Conservation (phyloP, 2,113 vertebrate genomes). For the Cryptoleucopteryx plumbea region DNA sequence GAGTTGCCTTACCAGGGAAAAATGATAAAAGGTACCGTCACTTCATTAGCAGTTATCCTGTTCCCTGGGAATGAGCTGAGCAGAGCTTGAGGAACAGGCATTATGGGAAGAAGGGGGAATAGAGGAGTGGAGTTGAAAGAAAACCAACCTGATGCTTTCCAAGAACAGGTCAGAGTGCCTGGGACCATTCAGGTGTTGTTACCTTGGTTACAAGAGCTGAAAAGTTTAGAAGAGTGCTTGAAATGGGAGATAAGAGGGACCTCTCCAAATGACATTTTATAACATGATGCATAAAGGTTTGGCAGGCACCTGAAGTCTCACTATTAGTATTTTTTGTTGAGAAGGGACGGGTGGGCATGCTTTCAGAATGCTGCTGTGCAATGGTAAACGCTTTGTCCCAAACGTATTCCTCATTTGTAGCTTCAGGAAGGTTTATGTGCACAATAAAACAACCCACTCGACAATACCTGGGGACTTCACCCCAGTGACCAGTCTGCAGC, state of each 20-base stretch:
- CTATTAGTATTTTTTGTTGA: background rate
- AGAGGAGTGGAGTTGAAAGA: background rate
- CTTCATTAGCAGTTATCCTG: background rate
- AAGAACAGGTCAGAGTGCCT: background rate
- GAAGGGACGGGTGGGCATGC: background rate
- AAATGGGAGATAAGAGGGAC: background rate
- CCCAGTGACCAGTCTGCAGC: background rate
- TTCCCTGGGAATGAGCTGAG: background rate
- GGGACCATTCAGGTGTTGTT: background rate
- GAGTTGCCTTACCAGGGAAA: background rate
- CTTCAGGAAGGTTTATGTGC: background rate
- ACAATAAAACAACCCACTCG: background rate
- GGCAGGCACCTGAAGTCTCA: background rate
- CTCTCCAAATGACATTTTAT: background rate
- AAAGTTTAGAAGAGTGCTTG: background rate
- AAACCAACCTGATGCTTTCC: background rate
- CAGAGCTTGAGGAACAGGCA: background rate
- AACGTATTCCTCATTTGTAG: background rate
- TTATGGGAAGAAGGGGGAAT: background rate
- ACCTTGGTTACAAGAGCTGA: background rate
- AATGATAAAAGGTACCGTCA: background rate
- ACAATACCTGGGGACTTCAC: background rate
- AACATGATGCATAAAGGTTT: background rate
- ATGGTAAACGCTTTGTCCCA: background rate
- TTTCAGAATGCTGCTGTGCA: background rate